Evolutionary conservation across 35 echinoderm and acorn worm genomes (phyloP).

Genomic region (Heliocidaris tuberculata): DNA sequence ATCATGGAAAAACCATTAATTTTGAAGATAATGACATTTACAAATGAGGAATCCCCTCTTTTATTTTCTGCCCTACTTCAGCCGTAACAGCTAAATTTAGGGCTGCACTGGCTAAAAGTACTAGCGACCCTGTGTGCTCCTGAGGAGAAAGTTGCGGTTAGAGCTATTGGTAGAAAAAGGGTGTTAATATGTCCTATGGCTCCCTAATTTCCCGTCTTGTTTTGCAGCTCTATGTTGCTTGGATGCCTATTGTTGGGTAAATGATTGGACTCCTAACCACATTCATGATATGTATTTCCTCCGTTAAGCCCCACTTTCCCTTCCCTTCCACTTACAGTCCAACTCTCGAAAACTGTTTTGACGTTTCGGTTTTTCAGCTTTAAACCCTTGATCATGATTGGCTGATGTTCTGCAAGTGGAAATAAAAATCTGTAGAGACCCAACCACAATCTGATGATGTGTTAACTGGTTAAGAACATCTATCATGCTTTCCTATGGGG

Average conservation of each 20-base stretch:
- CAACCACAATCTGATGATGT: background rate
- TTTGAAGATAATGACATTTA: background rate
- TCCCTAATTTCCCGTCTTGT: slow-evolving; percentile 36
- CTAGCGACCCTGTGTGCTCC: background rate
- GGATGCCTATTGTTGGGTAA: slow-evolving; percentile 9
- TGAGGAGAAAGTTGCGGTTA: background rate
- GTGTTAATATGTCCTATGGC: slow-evolving; percentile 39
- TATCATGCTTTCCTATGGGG: background rate
- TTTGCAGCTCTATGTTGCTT: background rate
- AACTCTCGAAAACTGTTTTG: slow-evolving; percentile 3
- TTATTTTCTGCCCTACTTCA: background rate
- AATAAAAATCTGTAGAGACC: slow-evolving; percentile 26
- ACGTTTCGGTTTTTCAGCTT: background rate
- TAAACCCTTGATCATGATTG: background rate
- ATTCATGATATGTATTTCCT: slow-evolving; percentile 46
- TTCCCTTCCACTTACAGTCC: slow-evolving; percentile 8
- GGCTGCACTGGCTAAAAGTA: background rate
- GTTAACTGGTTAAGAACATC: background rate
- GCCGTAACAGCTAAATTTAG: background rate
- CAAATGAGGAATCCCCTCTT: background rate
- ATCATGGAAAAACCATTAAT: background rate
- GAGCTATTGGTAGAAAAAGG: slow-evolving; percentile 28
- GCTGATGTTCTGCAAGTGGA: background rate
- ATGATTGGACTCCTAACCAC: slow-evolving; percentile 32
- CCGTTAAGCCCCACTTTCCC: slow-evolving; percentile 44